Conservation (phyloP, 2,888 invertebrate genomes). For the Chloroclysta siterata region DNA sequence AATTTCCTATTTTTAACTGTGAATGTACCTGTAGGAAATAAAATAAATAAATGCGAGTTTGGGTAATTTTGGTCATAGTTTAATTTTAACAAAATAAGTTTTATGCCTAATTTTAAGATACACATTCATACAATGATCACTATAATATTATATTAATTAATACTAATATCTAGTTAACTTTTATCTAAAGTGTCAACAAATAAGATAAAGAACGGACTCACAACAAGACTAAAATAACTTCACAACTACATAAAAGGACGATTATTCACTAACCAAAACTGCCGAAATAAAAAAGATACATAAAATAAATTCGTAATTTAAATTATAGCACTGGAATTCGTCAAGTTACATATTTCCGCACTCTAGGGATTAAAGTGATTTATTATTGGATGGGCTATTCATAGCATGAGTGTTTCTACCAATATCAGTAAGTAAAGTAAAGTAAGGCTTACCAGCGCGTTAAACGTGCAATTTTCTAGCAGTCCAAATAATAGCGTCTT, state of each 20-base stretch:
- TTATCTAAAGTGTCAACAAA: slow-evolving; percentile 20
- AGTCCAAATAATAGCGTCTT: not conserved
- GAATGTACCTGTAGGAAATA: not conserved
- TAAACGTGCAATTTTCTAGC: not conserved
- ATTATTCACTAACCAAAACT: slow-evolving; percentile 15
- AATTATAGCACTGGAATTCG: slow-evolving; percentile 9
- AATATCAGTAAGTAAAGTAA: not conserved
- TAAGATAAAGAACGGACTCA: slow-evolving; percentile 12
- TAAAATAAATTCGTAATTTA: slow-evolving; percentile 22
- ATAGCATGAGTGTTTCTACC: not conserved
- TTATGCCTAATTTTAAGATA: slow-evolving; percentile 35
- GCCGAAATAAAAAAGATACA: not conserved
- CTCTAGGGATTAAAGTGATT: not conserved
- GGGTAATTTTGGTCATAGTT: slow-evolving; percentile 33
- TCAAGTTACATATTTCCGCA: not conserved
- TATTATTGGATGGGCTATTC: not conserved
- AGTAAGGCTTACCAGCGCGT: not conserved
- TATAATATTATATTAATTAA: slow-evolving; percentile 8
- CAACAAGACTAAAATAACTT: slow-evolving; percentile 19
- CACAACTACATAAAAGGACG: slow-evolving; percentile 23
- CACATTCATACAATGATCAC: slow-evolving; percentile 19
- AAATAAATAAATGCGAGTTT: slow-evolving; percentile 8
- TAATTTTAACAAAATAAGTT: slow-evolving; percentile 37
- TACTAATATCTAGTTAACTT: slow-evolving; percentile 6
- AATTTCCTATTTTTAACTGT: not conserved